A percentile compares a stretch with the other conserved stretches of the same genome.
phyloP scores from a whole-genome alignment of 2,888 invertebrate species.

The Barypeithes pellucidus region DNA sequence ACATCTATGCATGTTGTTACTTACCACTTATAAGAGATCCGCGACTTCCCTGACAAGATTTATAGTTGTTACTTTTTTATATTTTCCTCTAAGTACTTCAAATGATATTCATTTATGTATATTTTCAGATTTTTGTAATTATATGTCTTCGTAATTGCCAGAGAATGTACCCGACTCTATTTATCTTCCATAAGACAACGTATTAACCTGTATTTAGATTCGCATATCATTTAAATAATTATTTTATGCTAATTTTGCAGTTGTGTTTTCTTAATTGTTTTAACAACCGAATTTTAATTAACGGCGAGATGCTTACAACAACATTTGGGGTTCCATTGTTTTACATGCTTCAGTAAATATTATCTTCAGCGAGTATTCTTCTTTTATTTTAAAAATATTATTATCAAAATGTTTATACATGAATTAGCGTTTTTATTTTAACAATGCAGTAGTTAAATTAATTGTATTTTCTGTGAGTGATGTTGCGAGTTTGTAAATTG shows the following conservation, averaged over 20 bases:
- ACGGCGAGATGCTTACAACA: constrained; percentile 17
- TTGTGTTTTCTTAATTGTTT: constrained; percentile 24
- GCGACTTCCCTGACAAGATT: constrained; percentile 28
- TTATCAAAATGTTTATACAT: constrained; percentile 3
- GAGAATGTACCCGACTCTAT: constrained; percentile 13
- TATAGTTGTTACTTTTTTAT: constrained; percentile 21
- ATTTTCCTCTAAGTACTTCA: constrained; percentile 13
- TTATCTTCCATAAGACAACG: constrained; percentile 20
- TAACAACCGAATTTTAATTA: constrained; percentile 12
- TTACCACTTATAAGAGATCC: background rate
- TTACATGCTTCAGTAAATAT: constrained; percentile 22
- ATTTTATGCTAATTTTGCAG: constrained; percentile 19
- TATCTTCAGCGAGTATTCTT: constrained; percentile 1
- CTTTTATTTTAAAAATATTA: background rate
- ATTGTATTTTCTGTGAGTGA: too few species aligned
- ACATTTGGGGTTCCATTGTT: constrained; percentile 21
- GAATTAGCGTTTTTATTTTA: constrained; percentile 2
- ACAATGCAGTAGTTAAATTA: too few species aligned
- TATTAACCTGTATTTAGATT: constrained; percentile 22
- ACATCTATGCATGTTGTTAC: constrained; percentile 12
- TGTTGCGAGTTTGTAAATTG: too few species aligned
- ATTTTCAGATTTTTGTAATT: constrained; percentile 20
- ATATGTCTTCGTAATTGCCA: constrained; percentile 19
- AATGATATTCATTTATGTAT: constrained; percentile 24
- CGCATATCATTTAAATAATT: constrained; percentile 28